Evolutionary conservation across 2,113 vertebrate species (phyloP), one percentile per base, ranked within the genome.

Genomic region (Picathartes gymnocephalus): DNA sequence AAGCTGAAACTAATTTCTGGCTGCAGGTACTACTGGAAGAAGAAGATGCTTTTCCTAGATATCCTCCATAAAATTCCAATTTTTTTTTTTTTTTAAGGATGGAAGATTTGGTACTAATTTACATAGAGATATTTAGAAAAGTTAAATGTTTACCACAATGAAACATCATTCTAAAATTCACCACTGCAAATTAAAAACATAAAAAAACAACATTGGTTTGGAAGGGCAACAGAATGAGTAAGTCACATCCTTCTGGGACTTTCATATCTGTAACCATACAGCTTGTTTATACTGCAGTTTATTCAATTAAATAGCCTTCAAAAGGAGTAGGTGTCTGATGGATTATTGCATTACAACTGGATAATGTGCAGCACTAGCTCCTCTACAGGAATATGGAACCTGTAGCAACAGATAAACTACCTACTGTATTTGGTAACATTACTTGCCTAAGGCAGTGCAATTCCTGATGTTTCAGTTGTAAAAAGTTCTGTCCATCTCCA

Each of bases 261-360:
- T 79, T 19, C 39, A 72, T 15, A 5, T 42, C 39, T 15, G 7
- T 25, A 91, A 68, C 22, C 13, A 48, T 13, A 39, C 37, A 48
- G 48, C 27, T 76, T 73, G n/a, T 54, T 90, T 66, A 56, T 35
- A 50, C 30, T 74, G 56, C 76, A 81, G 68, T 60, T 92, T 64
- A 78, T 83, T 88, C 14, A 0, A 94, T 90, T 86, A 88, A 92
- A 70, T 5, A 88, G 57, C 76, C 37, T 93, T 95, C 88, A 71
- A 37, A 85, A 86, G 76, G 51, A 92, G 66, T 31, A 74, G 71
- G 68, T 37, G 15, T 58, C 88, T 96, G 90, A 94, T 86, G 85
- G 88, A 97, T 96, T 92, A 88, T 50, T 69, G 58, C 61, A 82
- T 90, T 95, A 88, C 48, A 90, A 78, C 60, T 35, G 40, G 79